Evolutionary conservation across 2,888 invertebrate genomes (phyloP).

Genomic region (Cheilosia variabilis): DNA sequence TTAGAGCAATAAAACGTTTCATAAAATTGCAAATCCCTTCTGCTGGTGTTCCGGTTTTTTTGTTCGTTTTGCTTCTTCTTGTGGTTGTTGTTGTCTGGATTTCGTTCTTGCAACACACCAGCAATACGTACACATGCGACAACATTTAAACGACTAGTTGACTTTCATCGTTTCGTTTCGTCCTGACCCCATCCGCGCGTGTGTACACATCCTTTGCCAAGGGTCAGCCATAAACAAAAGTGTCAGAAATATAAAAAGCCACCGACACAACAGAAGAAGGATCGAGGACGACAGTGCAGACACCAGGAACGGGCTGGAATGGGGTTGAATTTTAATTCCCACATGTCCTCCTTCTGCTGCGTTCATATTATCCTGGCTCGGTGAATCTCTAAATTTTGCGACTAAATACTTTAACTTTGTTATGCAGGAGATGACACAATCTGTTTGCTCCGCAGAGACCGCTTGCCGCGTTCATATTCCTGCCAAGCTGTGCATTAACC

Average conservation of each 20-base stretch:
- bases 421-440: slow-evolving; percentile 75
- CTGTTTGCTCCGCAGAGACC: slow-evolving; percentile 68
- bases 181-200: slow-evolving; percentile 43
- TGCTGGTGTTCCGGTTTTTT: slow-evolving; percentile 69
- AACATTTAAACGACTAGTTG: slow-evolving; percentile 70
- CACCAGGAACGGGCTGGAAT: slow-evolving; percentile 5
- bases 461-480: slow-evolving; percentile 31
- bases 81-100: slow-evolving; percentile 65
- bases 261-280: slow-evolving; percentile 28
- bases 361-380: slow-evolving; percentile 54
- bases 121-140: slow-evolving; percentile 12
- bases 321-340: slow-evolving; percentile 72
- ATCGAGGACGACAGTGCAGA: slow-evolving; percentile 24
- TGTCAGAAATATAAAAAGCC: slow-evolving; percentile 71
- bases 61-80: slow-evolving; percentile 36
- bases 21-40: slow-evolving; percentile 80
- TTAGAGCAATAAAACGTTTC: slow-evolving; percentile 84
- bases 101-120: slow-evolving; percentile 1
- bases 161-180: slow-evolving; percentile 61
- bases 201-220: slow-evolving; percentile 50
- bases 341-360: slow-evolving; percentile 52
- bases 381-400: slow-evolving; percentile 74
- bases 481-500: slow-evolving; percentile 61
- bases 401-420: slow-evolving; percentile 75
- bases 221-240: slow-evolving; percentile 75